phyloP scores from a whole-genome alignment of 2,113 vertebrate genomes.

The Tautogolabrus adspersus region DNA sequence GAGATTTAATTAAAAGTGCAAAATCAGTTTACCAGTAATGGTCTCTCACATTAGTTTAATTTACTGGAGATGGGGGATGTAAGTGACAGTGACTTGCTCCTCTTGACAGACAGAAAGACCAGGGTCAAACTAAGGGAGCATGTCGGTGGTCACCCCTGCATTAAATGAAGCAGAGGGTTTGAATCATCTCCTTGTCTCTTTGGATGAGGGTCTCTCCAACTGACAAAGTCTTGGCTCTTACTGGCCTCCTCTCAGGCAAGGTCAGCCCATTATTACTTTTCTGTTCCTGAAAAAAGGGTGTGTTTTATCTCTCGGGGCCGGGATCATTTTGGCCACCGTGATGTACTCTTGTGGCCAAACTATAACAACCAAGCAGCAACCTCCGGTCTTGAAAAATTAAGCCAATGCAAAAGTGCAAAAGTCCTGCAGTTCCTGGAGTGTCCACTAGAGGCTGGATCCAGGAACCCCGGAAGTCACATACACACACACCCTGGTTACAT shows the following conservation, averaged over 20 bases:
- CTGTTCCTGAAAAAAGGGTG: not conserved
- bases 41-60: constrained; percentile 12
- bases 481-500: too few relatives aligned
- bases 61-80: not conserved
- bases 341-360: too few relatives aligned
- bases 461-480: too few relatives aligned
- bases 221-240: constrained; percentile 20
- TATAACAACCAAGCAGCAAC: too few relatives aligned
- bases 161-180: constrained; percentile 63
- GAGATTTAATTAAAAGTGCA: constrained; percentile 39
- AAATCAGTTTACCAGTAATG: constrained; percentile 36
- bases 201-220: constrained; percentile 42
- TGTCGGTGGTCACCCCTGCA: constrained; percentile 40
- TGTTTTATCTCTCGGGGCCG: not conserved
- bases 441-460: too few relatives aligned
- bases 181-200: constrained; percentile 62
- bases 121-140: constrained; percentile 23
- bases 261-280: constrained; percentile 29
- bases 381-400: too few relatives aligned
- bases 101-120: not conserved
- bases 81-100: constrained; percentile 24
- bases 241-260: constrained; percentile 28
- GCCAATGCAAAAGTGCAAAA: too few relatives aligned
- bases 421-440: too few relatives aligned
- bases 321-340: too few relatives aligned